phyloP scores from a whole-genome alignment of 1,140 invertebrate species.

The Bombus waltoni region DNA sequence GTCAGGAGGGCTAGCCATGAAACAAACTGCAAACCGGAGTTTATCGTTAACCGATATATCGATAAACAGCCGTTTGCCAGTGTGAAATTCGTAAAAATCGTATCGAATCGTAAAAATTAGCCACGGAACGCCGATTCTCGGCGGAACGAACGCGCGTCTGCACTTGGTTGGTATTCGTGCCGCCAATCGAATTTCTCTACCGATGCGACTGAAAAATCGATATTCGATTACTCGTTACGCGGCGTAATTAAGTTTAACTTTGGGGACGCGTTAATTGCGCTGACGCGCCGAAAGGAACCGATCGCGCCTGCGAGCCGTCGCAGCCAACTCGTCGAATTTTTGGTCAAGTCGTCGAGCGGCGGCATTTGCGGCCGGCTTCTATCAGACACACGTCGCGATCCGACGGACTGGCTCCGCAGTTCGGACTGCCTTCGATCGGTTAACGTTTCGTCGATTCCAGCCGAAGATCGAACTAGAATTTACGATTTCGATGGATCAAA shows the following conservation, averaged over 20 bases:
- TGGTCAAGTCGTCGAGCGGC: background rate
- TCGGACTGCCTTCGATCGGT: background rate
- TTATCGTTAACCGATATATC: background rate
- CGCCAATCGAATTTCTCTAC: background rate
- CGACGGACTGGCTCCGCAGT: too few relatives aligned
- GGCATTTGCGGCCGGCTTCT: background rate
- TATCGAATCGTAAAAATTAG: background rate
- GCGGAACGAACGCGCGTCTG: too few relatives aligned
- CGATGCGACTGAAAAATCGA: conserved; percentile 9
- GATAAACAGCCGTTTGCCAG: background rate
- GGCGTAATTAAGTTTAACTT: conserved; percentile 17
- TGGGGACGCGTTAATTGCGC: background rate
- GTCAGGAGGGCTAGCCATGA: too few relatives aligned
- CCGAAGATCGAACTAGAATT: conserved; percentile 28
- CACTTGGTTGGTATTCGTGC: background rate
- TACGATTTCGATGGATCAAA: background rate
- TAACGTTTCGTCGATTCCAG: conserved; percentile 6
- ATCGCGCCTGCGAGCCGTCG: background rate
- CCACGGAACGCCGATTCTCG: background rate
- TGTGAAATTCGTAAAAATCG: background rate
- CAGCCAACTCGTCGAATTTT: background rate
- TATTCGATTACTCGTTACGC: conserved; percentile 25
- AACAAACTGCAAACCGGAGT: too few relatives aligned
- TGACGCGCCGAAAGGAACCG: background rate
- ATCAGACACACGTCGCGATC: background rate